phyloP scores from a whole-genome alignment of 2,888 invertebrate genomes.

The Cartodere bifasciata region DNA sequence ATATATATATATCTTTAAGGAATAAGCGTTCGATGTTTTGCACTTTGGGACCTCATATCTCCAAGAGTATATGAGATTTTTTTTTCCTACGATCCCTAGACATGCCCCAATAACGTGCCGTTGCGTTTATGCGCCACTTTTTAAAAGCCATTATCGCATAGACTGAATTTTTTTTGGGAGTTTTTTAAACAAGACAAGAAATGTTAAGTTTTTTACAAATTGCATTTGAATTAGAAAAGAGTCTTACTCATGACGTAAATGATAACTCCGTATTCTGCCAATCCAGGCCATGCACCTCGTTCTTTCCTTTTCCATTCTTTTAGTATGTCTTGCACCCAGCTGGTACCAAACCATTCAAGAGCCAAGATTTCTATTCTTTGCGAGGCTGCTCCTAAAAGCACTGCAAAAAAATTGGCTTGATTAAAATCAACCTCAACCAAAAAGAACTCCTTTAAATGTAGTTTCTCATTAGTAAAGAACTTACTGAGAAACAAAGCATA shows the following conservation, averaged over 20 bases:
- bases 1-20: too few relatives aligned
- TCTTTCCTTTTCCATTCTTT: conserved; percentile 68
- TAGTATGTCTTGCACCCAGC: conserved; percentile 62
- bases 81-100: too few relatives aligned
- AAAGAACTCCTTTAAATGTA: too few relatives aligned
- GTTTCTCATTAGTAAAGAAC: conserved; percentile 38
- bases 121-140: too few relatives aligned
- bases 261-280: conserved; percentile 72
- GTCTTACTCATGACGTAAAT: conserved; percentile 75
- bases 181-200: conserved; percentile 1
- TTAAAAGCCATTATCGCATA: too few relatives aligned
- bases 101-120: too few relatives aligned
- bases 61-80: too few relatives aligned
- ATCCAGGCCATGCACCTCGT: conserved; percentile 64
- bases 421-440: too few relatives aligned
- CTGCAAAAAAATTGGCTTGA: conserved; percentile 38
- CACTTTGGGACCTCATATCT: too few relatives aligned
- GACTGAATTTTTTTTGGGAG: too few relatives aligned
- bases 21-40: too few relatives aligned
- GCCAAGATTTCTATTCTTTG: conserved; percentile 77
- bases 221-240: conserved; percentile 31
- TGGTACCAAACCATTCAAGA: conserved; percentile 65
- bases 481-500: conserved; percentile 92
- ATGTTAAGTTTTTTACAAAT: conserved; percentile 7
- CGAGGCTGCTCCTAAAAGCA: conserved; percentile 84